These are phyloP conservation scores for Sphecodes monilicornis DNA, from an alignment of 2,888 invertebrate species.

Conservation along the genomic window DNA sequence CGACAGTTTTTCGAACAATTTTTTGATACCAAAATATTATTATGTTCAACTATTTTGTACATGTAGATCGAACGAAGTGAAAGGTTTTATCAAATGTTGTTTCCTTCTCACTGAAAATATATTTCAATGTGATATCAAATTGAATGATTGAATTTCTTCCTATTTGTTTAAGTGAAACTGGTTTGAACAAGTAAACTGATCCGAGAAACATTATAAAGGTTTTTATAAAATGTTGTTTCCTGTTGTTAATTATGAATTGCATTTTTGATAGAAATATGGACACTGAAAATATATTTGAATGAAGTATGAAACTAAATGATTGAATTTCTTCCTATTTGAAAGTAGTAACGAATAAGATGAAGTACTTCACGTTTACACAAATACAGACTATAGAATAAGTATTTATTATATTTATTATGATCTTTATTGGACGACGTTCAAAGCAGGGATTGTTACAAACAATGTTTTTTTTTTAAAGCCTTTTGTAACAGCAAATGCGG, in stretches of 20 bases:
- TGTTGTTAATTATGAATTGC: neutral
- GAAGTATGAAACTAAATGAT: neutral
- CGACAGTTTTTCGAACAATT: neutral
- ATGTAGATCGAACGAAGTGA: neutral
- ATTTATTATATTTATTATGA: neutral
- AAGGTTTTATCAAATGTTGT: neutral
- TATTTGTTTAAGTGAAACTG: too few relatives aligned
- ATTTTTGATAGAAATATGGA: neutral
- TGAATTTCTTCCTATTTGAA: neutral
- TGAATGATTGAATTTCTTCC: too few relatives aligned
- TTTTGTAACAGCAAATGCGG: constrained; percentile 19
- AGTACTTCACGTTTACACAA: neutral
- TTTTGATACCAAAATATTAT: neutral
- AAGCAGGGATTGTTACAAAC: neutral
- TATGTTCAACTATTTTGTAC: neutral
- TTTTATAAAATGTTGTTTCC: neutral
- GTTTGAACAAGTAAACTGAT: too few relatives aligned
- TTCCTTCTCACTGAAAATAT: too few relatives aligned
- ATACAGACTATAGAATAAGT: neutral
- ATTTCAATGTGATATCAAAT: too few relatives aligned
- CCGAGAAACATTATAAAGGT: too few relatives aligned
- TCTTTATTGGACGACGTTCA: neutral
- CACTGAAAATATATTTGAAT: neutral
- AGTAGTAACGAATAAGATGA: neutral
- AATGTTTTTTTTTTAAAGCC: constrained; percentile 18